Evolutionary conservation across 1,140 invertebrate genomes (phyloP), one percentile per base, ranked within the genome.

Genomic region (Ephestia elutella): DNA sequence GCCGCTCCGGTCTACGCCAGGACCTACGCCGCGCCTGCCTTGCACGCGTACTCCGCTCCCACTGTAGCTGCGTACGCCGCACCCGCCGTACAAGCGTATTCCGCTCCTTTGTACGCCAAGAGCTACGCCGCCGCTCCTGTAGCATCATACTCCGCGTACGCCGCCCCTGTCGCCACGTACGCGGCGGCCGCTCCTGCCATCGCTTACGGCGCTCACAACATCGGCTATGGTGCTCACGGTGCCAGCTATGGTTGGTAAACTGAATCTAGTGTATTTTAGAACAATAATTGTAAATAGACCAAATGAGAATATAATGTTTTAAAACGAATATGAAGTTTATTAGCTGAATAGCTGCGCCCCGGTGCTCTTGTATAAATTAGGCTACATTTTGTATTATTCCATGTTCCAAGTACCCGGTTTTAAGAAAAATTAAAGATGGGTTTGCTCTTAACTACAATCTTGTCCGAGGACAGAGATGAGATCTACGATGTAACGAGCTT

Each of bases 141-240:
- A n/a, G 78, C 74, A 9, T 80, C 74, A 9, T 74, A 79, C 60
- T 71, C 78, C 1, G 60, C 75, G 8, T 78, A 75, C 67, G 25
- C 54, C 38, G 54, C 54, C 8, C 54, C 54, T 19, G 54, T 25
- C 15, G 54, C 19, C 19, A 2, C 35, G 32, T 56, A 56, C n/a
- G 32, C 54, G 19, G 35, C 54, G 17, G 35, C 56, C 17, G 30
- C 38, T 17, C 25, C 49, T 21, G 51, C 51, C 11, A 28, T 58
- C 57, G 28, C 57, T 4, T 50, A 54, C 38, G 20, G 19, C 21
- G 18, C 9, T n/a, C 62, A 59, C 19, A 13, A 44, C n/a, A 38
- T 68, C 50, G 30, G 60, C 18, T 71, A 71, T 57, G 59, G 59
- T 30, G 61, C 60, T n/a, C 55, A 60, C 20, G 66, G 57, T 35